Evolutionary conservation across 2,888 invertebrate species (phyloP).

Genomic region (Cetonia aurata): DNA sequence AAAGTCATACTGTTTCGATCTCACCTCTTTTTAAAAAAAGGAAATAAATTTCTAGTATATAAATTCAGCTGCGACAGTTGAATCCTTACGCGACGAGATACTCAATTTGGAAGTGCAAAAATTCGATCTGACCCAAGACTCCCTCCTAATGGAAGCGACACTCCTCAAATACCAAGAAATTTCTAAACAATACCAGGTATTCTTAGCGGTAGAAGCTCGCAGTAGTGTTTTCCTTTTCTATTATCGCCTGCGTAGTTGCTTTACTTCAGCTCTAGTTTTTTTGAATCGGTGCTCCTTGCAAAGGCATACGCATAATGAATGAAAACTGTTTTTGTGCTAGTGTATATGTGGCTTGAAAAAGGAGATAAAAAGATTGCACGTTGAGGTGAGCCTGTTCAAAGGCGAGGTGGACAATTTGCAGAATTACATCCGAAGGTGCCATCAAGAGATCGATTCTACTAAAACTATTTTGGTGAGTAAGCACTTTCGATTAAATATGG

Average conservation of each 20-base stretch:
- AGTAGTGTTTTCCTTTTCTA: not conserved
- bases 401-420: conserved; percentile 47
- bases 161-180: conserved; percentile 61
- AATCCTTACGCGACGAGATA: conserved; percentile 60
- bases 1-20: not conserved
- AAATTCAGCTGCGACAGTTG: conserved; percentile 47
- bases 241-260: no score
- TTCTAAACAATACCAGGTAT: conserved; percentile 50
- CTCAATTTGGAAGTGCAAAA: conserved; percentile 62
- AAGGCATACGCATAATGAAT: no score
- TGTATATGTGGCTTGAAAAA: conserved; percentile 42
- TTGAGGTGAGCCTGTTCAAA: conserved; percentile 46
- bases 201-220: not conserved
- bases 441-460: conserved; percentile 46
- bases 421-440: conserved; percentile 47
- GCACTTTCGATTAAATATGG: not conserved
- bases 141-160: conserved; percentile 59
- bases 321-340: conserved; percentile 4
- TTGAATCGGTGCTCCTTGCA: no score
- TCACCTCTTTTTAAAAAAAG: not conserved
- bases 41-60: conserved; percentile 47
- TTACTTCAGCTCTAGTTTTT: no score
- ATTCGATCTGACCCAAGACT: conserved; percentile 61
- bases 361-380: conserved; percentile 43
- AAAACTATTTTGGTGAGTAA: conserved; percentile 49